Evolutionary conservation across 2,888 invertebrate genomes (phyloP).

Genomic region (Chironomus tentans): DNA sequence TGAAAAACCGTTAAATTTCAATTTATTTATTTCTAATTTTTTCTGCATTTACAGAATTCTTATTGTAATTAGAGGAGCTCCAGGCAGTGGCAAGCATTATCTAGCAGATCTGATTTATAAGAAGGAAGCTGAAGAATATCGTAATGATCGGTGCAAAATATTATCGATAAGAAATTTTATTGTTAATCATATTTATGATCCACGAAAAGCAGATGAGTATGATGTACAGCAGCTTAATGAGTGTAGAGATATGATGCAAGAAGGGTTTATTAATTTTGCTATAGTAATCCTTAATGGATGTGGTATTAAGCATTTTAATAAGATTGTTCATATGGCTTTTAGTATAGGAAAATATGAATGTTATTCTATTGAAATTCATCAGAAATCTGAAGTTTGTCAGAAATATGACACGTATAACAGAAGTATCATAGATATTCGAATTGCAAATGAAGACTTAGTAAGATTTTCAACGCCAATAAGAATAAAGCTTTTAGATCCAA

Average conservation of each 20-base stretch:
- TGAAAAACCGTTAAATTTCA: no score
- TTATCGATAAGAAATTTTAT: background rate
- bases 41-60: conserved; percentile 49
- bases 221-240: background rate
- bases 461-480: background rate
- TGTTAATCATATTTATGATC: background rate
- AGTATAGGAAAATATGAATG: background rate
- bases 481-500: background rate
- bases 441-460: background rate
- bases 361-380: conserved; percentile 3
- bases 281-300: background rate
- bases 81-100: conserved; percentile 91
- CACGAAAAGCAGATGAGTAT: background rate
- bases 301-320: background rate
- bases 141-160: conserved; percentile 34
- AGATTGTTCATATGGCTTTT: background rate
- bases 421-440: background rate
- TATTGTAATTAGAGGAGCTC: conserved; percentile 82
- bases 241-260: background rate
- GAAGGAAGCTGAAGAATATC: conserved; percentile 63
- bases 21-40: no score
- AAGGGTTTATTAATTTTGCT: background rate
- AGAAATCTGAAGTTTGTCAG: background rate
- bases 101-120: conserved; percentile 81
- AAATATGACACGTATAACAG: background rate